Evolutionary conservation across 1,140 invertebrate species (phyloP), one percentile per base, ranked within the genome.

Genomic region (Octopus sinensis): DNA sequence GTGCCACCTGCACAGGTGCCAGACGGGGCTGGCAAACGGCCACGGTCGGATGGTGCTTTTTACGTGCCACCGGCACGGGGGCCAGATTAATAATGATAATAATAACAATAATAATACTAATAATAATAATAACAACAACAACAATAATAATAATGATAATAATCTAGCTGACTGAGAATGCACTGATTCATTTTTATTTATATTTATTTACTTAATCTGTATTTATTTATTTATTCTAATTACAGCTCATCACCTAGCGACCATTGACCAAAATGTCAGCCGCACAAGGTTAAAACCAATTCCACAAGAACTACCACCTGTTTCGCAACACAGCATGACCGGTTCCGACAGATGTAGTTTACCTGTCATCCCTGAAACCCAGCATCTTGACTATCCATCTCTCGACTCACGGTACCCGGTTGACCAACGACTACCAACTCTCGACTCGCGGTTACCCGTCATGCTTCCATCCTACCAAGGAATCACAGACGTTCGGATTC

Each of bases 331-430:
- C 54, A 81, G 81, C 62, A 71, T 85, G 23, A 51, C 83, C 30
- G 51, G 82, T 54, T 80, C 84, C 6, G 85, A 85, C 12, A 78
- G 85, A 75, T 81, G 83, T 6, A 73, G 85, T 12, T 85, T 84
- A 12, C 76, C 76, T 77, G 78, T 86, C 9, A 79, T 88, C 52
- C 86, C 87, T 13, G 86, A 87, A 17, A 80, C 83, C 12, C 85
- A 86, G 51, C 76, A 86, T 81, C 82, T 84, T 73, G 87, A 87
- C 54, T 84, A 85, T 62, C 76, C 84, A 2, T 30, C 83, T 12
- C 73, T 87, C n/a, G 86, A 86, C 68, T 82, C 84, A 17, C 75
- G 86, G 30, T 82, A 82, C 68, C 71, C 81, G 17, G 84, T 82
- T 7, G 76, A 83, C 13, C 76, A 79, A 53, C 62, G 83, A 82